Conservation (phyloP, 2,113 vertebrate species). For the Platanista minor region DNA sequence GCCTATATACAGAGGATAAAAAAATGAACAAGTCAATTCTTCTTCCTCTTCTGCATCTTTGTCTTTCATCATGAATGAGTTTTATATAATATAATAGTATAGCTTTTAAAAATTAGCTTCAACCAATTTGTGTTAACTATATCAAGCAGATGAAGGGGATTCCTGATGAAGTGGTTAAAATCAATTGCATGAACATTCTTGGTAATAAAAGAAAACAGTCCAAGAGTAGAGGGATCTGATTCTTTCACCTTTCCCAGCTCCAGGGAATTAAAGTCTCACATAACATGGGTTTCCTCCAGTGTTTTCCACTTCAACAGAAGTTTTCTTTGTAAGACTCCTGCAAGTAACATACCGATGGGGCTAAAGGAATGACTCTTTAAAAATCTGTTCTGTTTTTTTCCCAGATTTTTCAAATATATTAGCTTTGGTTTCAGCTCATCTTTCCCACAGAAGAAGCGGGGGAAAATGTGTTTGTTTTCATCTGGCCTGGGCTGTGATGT, state of each 20-base stretch:
- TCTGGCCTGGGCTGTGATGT: constrained; percentile 45
- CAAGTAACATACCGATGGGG: constrained; percentile 48
- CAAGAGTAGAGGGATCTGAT: constrained; percentile 44
- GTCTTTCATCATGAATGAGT: not conserved
- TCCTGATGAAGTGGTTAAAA: constrained; percentile 58
- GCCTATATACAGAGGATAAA: not conserved
- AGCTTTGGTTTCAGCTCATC: constrained; percentile 68
- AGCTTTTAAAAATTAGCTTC: constrained; percentile 45
- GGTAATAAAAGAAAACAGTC: constrained; percentile 56
- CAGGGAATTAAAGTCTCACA: constrained; percentile 62
- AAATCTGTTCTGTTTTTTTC: constrained; percentile 65
- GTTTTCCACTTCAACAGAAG: constrained; percentile 65
- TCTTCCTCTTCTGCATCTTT: not conserved
- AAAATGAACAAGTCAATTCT: not conserved
- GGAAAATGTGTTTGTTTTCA: constrained; percentile 41
- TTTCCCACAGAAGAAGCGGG: constrained; percentile 56
- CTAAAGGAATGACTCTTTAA: constrained; percentile 59
- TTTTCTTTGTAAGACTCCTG: constrained; percentile 66
- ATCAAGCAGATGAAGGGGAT: constrained; percentile 14
- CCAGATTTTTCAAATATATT: constrained; percentile 74
- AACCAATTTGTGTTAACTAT: constrained; percentile 12
- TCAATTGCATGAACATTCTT: constrained; percentile 56
- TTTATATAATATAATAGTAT: not conserved
- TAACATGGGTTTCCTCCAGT: constrained; percentile 55
- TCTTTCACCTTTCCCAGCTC: constrained; percentile 43